These are phyloP conservation scores for Kryphioiulus occultus DNA, from an alignment of 2,888 invertebrate genomes.

Conservation along the genomic window DNA sequence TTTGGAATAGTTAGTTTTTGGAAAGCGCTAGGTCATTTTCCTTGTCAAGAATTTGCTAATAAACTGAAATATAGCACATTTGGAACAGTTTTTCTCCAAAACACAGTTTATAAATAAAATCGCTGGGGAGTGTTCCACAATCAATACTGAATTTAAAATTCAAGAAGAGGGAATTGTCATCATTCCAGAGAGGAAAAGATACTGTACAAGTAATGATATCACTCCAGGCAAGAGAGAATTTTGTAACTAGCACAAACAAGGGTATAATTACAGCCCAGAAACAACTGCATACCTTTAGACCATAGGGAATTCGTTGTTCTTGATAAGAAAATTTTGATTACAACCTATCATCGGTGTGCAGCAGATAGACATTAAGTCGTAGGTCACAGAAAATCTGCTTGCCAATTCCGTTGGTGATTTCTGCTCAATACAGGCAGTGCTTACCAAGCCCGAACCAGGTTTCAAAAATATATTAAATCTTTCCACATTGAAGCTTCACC, in stretches of 20 bases:
- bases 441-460: neutral
- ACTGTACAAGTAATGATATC: too few species aligned
- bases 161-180: neutral
- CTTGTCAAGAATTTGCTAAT: neutral
- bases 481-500: neutral
- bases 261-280: too few species aligned
- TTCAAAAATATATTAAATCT: neutral
- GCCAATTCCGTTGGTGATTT: too few species aligned
- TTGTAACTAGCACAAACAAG: too few species aligned
- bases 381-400: neutral
- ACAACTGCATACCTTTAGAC: too few species aligned
- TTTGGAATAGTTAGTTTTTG: neutral
- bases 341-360: neutral
- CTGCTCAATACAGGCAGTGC: neutral
- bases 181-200: neutral
- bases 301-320: too few species aligned
- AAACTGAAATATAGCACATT: neutral
- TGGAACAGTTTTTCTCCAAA: neutral
- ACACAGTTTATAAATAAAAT: neutral
- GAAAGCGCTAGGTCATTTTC: neutral
- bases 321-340: too few species aligned
- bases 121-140: too few species aligned
- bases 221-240: neutral
- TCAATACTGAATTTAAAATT: too few species aligned
- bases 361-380: neutral